Evolutionary conservation across 2,113 vertebrate genomes (phyloP), one percentile per base, ranked within the genome.

Genomic region (Odocoileus virginianus): DNA sequence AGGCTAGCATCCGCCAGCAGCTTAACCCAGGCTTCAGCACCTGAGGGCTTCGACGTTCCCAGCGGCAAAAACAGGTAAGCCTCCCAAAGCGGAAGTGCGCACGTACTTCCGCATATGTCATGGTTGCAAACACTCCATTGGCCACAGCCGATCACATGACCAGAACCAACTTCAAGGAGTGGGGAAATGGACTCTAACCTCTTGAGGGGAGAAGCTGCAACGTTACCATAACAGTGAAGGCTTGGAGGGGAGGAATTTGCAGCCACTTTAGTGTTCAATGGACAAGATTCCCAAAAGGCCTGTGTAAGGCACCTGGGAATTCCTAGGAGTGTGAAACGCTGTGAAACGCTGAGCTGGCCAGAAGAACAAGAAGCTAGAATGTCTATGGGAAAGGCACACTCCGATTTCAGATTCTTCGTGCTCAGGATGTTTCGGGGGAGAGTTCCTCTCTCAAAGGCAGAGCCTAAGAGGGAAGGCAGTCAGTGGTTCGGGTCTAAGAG

Each of bases 41-140:
- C 8, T 0, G 21, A 15, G 1, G 3, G 23, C 11, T 57, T 25
- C 54, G 7, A 15, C 10, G 19, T 4, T 61, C 61, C 52, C 3
- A 50, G 45, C 27, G 25, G 52, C 54, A 45, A 30, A 36, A 57
- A 8, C 45, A 40, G 15, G 55, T n/a, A 11, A 58, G 40, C 19
- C n/a, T 9, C 11, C 27, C 52, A 58, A 4, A 3, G 6, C 5
- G 1, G 2, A 33, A 71, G 40, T 25, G 60, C 25, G 4, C 36
- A 30, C 0, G 5, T 25, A n/a, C 40, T 8, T 47, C 52, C 0
- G 6, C 23, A 15, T 40, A 21, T 5, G 10, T 55, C 54, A n/a
- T 13, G 27, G 10, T 33, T 55, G 43, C 43, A 61, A 55, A 85
- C 11, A 19, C 21, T 45, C 74, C 21, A 95, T 57, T 64, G n/a